These are phyloP conservation scores for Nymphalis c-album DNA, from an alignment of 2,888 invertebrate species.

Conservation along the genomic window DNA sequence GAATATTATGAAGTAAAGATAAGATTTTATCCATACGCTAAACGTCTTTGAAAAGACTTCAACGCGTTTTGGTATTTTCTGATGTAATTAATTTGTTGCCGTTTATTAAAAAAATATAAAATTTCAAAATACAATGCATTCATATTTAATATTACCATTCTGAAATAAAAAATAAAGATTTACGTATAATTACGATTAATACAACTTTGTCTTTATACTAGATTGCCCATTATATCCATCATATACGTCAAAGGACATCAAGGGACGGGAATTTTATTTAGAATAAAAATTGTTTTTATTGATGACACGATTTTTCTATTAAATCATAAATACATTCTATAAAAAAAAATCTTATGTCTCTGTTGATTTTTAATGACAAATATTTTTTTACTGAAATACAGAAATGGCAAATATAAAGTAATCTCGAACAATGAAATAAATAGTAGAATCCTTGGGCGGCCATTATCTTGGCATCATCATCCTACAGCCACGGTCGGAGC, in stretches of 20 bases:
- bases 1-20: background rate
- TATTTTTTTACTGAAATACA: background rate
- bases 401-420: background rate
- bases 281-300: background rate
- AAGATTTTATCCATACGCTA: background rate
- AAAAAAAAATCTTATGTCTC: too few relatives aligned
- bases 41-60: constrained; percentile 53
- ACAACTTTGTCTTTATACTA: background rate
- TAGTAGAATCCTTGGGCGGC: constrained; percentile 76
- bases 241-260: too few relatives aligned
- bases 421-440: constrained; percentile 51
- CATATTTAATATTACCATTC: too few relatives aligned
- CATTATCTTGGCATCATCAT: constrained; percentile 79
- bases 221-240: too few relatives aligned
- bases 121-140: too few relatives aligned
- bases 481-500: constrained; percentile 73
- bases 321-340: background rate
- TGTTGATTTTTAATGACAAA: background rate
- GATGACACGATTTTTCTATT: background rate
- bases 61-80: constrained; percentile 46
- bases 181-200: background rate
- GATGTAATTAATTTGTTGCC: too few relatives aligned
- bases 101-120: too few relatives aligned
- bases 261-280: background rate
- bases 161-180: background rate